These are phyloP conservation scores for Pyrrhura leucotis DNA, from an alignment of 2,797 vertebrate genomes.

Conservation along the genomic window DNA sequence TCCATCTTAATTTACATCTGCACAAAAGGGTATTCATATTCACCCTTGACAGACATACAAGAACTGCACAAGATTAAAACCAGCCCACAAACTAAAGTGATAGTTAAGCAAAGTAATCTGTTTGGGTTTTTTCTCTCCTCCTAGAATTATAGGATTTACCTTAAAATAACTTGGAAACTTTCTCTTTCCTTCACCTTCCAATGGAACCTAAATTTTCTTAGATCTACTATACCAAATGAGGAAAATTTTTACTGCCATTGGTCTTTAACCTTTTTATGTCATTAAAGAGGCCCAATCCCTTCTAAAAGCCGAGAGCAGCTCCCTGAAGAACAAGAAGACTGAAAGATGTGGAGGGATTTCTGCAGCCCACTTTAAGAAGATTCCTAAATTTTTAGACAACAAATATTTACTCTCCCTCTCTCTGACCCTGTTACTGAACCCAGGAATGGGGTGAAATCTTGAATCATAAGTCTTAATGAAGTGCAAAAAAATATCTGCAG, in stretches of 20 bases:
- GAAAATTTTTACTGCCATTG: background rate
- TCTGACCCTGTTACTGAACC: background rate
- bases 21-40: background rate
- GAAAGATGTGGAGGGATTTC: background rate
- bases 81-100: background rate
- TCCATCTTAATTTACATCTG: background rate
- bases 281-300: background rate
- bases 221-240: background rate
- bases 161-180: background rate
- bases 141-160: background rate
- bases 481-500: background rate
- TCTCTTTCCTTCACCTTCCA: background rate
- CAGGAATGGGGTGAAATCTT: background rate
- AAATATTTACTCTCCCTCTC: background rate
- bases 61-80: background rate
- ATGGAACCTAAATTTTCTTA: background rate
- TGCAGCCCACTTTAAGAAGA: background rate
- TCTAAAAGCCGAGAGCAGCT: background rate
- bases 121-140: background rate
- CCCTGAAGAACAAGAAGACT: background rate
- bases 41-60: background rate
- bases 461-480: background rate
- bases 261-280: background rate
- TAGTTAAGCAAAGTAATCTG: background rate
- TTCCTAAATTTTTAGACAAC: background rate